phyloP scores from a whole-genome alignment of 2,888 invertebrate genomes.

The Drosophila bunnanda region DNA sequence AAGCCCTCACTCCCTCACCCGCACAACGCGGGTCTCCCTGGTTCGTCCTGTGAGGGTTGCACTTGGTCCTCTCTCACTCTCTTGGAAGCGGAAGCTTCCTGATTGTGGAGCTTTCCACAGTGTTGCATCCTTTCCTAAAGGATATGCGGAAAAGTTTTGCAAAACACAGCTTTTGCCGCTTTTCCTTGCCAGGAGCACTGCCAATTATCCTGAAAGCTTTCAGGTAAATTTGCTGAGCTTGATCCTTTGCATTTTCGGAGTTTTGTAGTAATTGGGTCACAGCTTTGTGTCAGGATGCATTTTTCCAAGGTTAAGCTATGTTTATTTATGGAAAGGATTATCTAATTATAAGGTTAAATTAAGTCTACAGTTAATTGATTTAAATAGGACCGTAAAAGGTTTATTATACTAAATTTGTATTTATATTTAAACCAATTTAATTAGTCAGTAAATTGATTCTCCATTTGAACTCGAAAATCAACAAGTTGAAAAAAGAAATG shows the following conservation, averaged over 20 bases:
- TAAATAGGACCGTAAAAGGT: neutral
- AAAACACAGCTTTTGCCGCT: neutral
- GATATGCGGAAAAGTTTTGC: neutral
- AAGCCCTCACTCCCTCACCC: conserved; percentile 45
- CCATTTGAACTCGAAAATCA: neutral
- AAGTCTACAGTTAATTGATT: neutral
- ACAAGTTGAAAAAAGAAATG: too few species aligned
- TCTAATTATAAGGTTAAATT: neutral
- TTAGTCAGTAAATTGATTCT: neutral
- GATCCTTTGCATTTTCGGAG: conserved; percentile 7
- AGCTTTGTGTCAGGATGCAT: conserved; percentile 10
- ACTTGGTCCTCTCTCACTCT: conserved; percentile 22
- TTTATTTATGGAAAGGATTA: conserved; percentile 2
- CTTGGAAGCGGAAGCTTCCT: conserved; percentile 17
- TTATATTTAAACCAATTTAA: neutral
- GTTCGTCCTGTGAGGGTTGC: conserved; percentile 40
- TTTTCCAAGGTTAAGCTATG: conserved; percentile 12
- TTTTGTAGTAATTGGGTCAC: conserved; percentile 14
- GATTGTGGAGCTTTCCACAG: conserved; percentile 17
- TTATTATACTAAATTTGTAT: too few species aligned
- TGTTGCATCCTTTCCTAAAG: conserved; percentile 34
- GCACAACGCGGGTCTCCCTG: conserved; percentile 17
- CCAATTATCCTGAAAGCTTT: conserved; percentile 11
- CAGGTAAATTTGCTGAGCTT: neutral
- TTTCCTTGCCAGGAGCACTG: neutral